These are phyloP conservation scores for Blomia tropicalis DNA, from an alignment of 2,888 invertebrate genomes.

Conservation along the genomic window DNA sequence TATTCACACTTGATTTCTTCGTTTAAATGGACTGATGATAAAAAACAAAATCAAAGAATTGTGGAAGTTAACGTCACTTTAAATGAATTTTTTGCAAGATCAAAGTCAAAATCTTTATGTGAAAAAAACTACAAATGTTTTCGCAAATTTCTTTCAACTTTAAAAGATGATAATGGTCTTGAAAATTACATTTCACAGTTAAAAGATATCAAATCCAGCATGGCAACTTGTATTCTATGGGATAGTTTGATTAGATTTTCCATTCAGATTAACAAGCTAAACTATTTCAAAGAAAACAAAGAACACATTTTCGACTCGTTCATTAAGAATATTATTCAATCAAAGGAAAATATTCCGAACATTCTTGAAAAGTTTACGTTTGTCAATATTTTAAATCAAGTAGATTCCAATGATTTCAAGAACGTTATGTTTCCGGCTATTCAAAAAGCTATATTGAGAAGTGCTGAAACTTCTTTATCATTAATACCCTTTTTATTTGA, in stretches of 20 bases:
- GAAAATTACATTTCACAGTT: background rate
- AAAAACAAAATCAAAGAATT: background rate
- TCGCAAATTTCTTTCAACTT: background rate
- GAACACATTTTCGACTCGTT: constrained; percentile 9
- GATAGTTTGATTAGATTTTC: constrained; percentile 23
- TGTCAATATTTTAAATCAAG: constrained; percentile 24
- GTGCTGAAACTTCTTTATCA: constrained; percentile 75
- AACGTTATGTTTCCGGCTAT: constrained; percentile 59
- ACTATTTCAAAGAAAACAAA: background rate
- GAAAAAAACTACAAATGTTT: constrained; percentile 6
- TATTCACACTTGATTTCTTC: background rate
- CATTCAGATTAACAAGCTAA: background rate
- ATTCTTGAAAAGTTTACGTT: constrained; percentile 22
- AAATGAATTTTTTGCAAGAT: background rate
- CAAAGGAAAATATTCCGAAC: constrained; percentile 22
- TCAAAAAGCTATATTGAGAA: constrained; percentile 76
- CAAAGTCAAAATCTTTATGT: background rate
- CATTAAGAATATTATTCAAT: constrained; percentile 22
- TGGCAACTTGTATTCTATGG: constrained; percentile 19
- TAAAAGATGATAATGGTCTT: background rate
- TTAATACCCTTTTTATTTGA: constrained; percentile 56
- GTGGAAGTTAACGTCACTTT: background rate
- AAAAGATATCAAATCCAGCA: background rate
- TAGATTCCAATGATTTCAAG: constrained; percentile 47
- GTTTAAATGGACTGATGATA: background rate